Evolutionary conservation across 1,140 invertebrate species (phyloP), one percentile per base, ranked within the genome.

Genomic region (Leptoteleia sp.): DNA sequence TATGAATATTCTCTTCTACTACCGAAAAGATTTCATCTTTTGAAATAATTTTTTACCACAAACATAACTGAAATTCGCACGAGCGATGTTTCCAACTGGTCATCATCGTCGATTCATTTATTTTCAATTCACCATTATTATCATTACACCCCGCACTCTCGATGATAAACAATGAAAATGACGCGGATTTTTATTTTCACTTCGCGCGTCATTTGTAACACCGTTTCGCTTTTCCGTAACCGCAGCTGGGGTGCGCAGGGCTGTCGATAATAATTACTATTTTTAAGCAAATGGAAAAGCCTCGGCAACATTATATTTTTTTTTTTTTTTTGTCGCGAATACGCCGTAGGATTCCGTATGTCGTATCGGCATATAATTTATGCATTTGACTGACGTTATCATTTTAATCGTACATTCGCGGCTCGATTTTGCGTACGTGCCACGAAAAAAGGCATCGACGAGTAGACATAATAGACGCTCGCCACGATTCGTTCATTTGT

Each of bases 401-500:
- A 54, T 43, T 72, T 67, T 65, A 72, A 80, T 81, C 77, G 62
- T 29, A 59, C 80, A 42, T 77, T 47, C 33, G 35, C 54, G 31
- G 29, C 54, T 73, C 65, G 43, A 57, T 71, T 72, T 62, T 76
- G 61, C 55, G 61, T 62, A 70, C 48, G 70, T 65, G 40, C 40
- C 29, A 55, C 61, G 6, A 35, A 38, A 71, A 47, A 80, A 54
- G n/a, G 47, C 31, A 6, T n/a, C 11, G 48, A 62, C 38, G 31
- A 70, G 0, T 37, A 55, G 57, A 77, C 43, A 71, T 68, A 73
- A 52, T 73, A 71, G 64, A 37, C 64, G 68, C 62, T 48, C 54
- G 33, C 52, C 52, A 54, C 59, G 64, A 65, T 64, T 78, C 62
- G 64, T 77, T 68, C 43, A 80, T 79, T 72, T 79, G 77, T 81